phyloP scores from a whole-genome alignment of 2,888 invertebrate genomes.

The Yponomeuta evonymella region DNA sequence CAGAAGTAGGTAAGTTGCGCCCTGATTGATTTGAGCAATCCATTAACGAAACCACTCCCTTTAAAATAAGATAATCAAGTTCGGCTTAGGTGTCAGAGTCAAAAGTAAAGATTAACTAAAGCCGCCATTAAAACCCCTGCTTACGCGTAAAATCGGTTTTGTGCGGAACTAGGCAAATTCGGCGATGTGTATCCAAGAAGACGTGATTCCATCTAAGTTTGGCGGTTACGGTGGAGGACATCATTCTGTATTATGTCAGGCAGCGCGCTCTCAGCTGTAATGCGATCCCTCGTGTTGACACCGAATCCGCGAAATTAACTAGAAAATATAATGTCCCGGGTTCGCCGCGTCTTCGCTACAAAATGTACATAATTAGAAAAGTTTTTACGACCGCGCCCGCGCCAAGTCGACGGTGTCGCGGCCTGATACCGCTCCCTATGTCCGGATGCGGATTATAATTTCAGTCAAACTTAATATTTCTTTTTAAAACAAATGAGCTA shows the following conservation, averaged over 20 bases:
- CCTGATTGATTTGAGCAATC: not conserved
- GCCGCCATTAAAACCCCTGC: not conserved
- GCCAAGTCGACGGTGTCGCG: conserved; percentile 63
- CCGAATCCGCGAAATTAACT: conserved; percentile 61
- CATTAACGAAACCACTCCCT: not conserved
- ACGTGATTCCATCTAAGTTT: conserved; percentile 48
- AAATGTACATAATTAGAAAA: conserved; percentile 75
- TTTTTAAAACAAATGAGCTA: not conserved
- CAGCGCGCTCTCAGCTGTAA: conserved; percentile 30
- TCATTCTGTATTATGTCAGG: conserved; percentile 37
- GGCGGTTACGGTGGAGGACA: conserved; percentile 35
- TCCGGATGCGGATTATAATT: conserved; percentile 64
- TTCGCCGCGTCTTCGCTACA: conserved; percentile 61
- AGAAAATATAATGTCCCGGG: conserved; percentile 62
- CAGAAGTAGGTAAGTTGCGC: not conserved
- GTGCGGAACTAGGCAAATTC: not conserved
- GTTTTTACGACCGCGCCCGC: conserved; percentile 67
- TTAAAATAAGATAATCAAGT: not conserved
- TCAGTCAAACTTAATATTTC: conserved; percentile 31
- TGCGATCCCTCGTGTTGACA: conserved; percentile 40
- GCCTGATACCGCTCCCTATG: conserved; percentile 57
- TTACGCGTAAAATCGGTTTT: not conserved
- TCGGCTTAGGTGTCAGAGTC: not conserved
- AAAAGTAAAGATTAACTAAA: not conserved
- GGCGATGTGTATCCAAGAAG: conserved; percentile 2